A percentile compares a stretch with the other conserved stretches of the same genome.
Conservation (phyloP, 2,113 vertebrate species). For the Notothenia coriiceps region DNA sequence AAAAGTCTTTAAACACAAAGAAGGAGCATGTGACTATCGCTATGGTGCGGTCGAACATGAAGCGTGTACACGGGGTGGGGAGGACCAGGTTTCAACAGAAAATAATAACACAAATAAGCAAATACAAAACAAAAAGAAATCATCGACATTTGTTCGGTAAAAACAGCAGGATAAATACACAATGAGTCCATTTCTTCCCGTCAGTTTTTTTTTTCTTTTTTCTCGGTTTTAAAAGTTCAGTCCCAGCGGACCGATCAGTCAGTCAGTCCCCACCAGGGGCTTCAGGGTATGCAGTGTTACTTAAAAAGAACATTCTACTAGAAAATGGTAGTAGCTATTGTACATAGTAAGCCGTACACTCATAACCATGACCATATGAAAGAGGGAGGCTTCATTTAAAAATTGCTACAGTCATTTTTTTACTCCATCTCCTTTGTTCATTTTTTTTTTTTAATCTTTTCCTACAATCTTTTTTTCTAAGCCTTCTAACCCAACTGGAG, state of each 20-base stretch:
- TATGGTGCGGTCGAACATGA: constrained; percentile 78
- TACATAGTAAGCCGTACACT: constrained; percentile 82
- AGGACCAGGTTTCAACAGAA: constrained; percentile 71
- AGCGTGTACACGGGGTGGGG: constrained; percentile 74
- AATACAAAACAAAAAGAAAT: constrained; percentile 63
- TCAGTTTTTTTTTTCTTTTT: constrained; percentile 49
- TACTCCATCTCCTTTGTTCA: constrained; percentile 53
- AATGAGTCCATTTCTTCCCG: constrained; percentile 80
- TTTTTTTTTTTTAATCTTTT: constrained; percentile 50
- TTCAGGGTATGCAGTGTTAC: constrained; percentile 81
- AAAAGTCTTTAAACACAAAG: constrained; percentile 75
- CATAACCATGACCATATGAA: constrained; percentile 77
- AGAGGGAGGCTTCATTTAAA: constrained; percentile 83
- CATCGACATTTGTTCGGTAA: constrained; percentile 83
- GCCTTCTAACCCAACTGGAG: constrained; percentile 77
- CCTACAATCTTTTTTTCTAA: constrained; percentile 75
- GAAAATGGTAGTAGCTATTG: constrained; percentile 85
- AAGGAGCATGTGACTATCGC: constrained; percentile 67
- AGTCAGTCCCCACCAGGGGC: constrained; percentile 77
- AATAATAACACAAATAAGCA: constrained; percentile 64
- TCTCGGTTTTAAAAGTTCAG: constrained; percentile 73
- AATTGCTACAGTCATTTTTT: constrained; percentile 81
- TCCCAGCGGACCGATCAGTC: constrained; percentile 78
- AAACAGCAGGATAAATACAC: constrained; percentile 90
- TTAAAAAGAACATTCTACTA: constrained; percentile 84